Base-by-base conservation (phyloP, 2,797 vertebrate genomes). In the Eulemur coronatus region DNA sequence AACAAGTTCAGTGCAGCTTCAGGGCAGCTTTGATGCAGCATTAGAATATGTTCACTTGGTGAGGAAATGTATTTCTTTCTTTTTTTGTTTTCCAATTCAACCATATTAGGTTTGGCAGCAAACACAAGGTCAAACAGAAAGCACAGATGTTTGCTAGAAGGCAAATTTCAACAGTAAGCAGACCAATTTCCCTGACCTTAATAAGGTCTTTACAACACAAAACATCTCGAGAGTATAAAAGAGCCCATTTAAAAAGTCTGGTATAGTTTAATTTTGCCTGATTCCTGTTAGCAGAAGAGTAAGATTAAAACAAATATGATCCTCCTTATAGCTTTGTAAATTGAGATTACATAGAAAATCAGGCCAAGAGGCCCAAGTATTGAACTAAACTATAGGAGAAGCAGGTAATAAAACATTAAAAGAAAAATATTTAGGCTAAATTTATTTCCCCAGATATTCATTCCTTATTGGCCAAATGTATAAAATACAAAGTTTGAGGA, bases 21-120 rank as follows among this genome's bases (percentile, higher is more conserved):
- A 98, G 98, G 98, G 98, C 98, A 97, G 98, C 97, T 98, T 98
- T 96, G 98, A 98, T 98, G 98, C 98, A 98, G 98, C 98, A 98
- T 98, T 98, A 98, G 94, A 98, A 97, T 97, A 94, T 96, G 72
- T 98, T 98, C 97, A 97, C 97, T 98, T 96, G 96, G 96, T 98
- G 96, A 98, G 93, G 97, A 98, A 98, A 97, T 98, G 97, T 85
- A 76, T 81, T 78, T 90, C 13, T 90, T 75, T 59, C 80, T 80
- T 98, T 98, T 95, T 98, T 98, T 97, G 97, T 98, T 98, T 98
- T 93, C 97, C 97, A 98, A 98, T 98, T 96, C 98, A 98, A 98
- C 98, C 87, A 85, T 98, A 98, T 97, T 96, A 88, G 94, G 57
- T 98, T 98, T 99, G 98, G 98, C 98, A 98, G 97, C 95, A 98